Evolutionary conservation across 1,140 invertebrate species (phyloP).

Genomic region (Schlechtendalia chinensis): DNA sequence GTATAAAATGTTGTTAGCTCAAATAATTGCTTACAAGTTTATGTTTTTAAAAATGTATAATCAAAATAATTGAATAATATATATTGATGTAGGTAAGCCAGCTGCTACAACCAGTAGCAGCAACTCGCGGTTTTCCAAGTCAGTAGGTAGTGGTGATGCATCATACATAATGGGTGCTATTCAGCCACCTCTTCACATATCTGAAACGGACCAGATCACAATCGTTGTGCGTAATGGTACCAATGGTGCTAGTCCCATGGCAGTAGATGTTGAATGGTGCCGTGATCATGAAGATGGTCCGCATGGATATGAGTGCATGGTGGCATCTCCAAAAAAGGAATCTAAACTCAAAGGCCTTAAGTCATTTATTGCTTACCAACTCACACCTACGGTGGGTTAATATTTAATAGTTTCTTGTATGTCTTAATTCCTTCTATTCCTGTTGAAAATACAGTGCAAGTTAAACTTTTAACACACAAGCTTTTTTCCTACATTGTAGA

Average conservation of each 20-base stretch:
- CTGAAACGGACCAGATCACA: conserved; percentile 74
- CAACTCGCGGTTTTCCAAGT: conserved; percentile 81
- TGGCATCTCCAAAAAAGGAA: conserved; percentile 95
- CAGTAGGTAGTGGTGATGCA: conserved; percentile 75
- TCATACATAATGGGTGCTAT: conserved; percentile 76
- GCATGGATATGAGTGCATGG: conserved; percentile 72
- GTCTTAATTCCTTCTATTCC: not conserved
- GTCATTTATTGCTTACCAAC: conserved; percentile 93
- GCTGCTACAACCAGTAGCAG: not conserved
- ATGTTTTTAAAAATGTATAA: too few species aligned
- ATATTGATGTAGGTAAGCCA: not conserved
- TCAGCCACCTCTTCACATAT: conserved; percentile 65
- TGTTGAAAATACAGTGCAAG: too few species aligned
- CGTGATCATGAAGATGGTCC: conserved; percentile 58
- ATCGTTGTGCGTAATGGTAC: conserved; percentile 64
- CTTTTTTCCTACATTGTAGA: too few species aligned
- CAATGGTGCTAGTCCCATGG: conserved; percentile 49
- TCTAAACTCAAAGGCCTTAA: conserved; percentile 96
- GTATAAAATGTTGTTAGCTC: too few species aligned
- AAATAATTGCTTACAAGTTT: too few species aligned
- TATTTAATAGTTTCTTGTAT: not conserved
- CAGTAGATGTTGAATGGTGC: conserved; percentile 69
- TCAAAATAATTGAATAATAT: not conserved
- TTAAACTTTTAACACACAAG: too few species aligned
- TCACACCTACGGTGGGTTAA: conserved; percentile 79